phyloP scores from a whole-genome alignment of 2,797 vertebrate genomes.

The Tadarida brasiliensis region DNA sequence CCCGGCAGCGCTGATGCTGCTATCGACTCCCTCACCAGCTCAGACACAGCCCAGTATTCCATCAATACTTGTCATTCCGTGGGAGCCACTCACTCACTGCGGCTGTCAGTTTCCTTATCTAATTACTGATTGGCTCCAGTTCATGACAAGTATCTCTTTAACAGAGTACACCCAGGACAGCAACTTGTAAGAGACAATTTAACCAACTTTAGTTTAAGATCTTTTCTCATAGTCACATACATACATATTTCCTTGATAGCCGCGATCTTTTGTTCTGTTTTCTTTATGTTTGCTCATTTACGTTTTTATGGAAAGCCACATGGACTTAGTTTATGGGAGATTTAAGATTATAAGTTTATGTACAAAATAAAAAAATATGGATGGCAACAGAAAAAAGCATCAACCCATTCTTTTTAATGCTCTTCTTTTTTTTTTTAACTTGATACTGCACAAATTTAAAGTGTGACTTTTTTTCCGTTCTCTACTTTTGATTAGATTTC shows the following conservation, averaged over 20 bases:
- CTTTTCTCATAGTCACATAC: background rate
- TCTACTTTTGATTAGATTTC: background rate
- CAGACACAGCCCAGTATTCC: slow-evolving; percentile 86
- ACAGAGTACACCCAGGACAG: background rate
- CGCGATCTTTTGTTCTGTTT: background rate
- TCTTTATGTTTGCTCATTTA: background rate
- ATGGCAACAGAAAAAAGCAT: background rate
- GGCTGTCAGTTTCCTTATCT: slow-evolving; percentile 88
- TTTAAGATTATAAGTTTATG: background rate
- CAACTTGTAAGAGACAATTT: slow-evolving; percentile 68
- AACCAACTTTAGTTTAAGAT: slow-evolving; percentile 12
- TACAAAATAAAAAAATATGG: background rate
- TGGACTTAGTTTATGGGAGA: background rate
- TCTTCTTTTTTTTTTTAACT: background rate
- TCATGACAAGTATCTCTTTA: slow-evolving; percentile 80
- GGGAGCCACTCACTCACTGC: slow-evolving; percentile 86
- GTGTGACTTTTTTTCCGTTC: background rate
- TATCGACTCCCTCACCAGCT: slow-evolving; percentile 87
- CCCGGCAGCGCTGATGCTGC: slow-evolving; percentile 87
- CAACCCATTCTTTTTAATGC: background rate
- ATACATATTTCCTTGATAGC: background rate
- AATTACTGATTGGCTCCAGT: slow-evolving; percentile 85
- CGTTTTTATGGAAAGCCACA: background rate
- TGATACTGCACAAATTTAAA: background rate
- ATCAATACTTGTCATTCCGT: slow-evolving; percentile 88